Percentiles rank a stretch among this genome's conserved stretches.
phyloP scores from a whole-genome alignment of 2,113 vertebrate species.

The Ophthalmolycus amberensis region DNA sequence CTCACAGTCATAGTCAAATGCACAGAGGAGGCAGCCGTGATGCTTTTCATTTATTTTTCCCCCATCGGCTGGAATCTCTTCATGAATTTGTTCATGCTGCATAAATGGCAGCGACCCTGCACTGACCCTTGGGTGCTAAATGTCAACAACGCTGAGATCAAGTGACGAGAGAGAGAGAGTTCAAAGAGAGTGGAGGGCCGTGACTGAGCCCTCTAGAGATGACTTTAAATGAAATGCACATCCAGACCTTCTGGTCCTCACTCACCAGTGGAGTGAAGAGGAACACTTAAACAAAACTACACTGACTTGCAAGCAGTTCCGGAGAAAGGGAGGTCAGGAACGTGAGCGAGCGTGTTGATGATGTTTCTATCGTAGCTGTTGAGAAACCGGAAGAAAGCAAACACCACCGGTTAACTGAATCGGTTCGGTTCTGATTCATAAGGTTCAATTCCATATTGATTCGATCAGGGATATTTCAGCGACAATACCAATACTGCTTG shows the following conservation, averaged over 20 bases:
- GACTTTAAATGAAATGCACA: background rate
- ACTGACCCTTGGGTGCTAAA: conserved; percentile 20
- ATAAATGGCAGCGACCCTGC: conserved; percentile 34
- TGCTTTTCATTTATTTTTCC: conserved; percentile 7
- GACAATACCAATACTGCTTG: too few species aligned
- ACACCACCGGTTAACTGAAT: too few species aligned
- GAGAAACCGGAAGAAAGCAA: too few species aligned
- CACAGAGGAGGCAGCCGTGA: conserved; percentile 11
- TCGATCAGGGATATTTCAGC: too few species aligned
- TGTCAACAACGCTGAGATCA: conserved; percentile 12
- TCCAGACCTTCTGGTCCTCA: background rate
- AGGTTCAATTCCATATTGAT: too few species aligned
- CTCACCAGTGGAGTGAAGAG: background rate
- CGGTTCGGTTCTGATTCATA: too few species aligned
- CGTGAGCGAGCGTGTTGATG: too few species aligned
- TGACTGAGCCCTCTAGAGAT: background rate
- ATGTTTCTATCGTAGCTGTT: too few species aligned
- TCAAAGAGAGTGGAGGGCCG: background rate
- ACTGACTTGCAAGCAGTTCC: background rate
- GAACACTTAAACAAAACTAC: background rate
- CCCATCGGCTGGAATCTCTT: background rate
- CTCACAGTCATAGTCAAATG: background rate
- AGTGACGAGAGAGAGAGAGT: background rate
- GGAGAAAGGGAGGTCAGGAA: background rate
- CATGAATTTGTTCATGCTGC: conserved; percentile 8